These are phyloP conservation scores for Scaptomyza graminum DNA, from an alignment of 1,140 invertebrate genomes.

Conservation along the genomic window DNA sequence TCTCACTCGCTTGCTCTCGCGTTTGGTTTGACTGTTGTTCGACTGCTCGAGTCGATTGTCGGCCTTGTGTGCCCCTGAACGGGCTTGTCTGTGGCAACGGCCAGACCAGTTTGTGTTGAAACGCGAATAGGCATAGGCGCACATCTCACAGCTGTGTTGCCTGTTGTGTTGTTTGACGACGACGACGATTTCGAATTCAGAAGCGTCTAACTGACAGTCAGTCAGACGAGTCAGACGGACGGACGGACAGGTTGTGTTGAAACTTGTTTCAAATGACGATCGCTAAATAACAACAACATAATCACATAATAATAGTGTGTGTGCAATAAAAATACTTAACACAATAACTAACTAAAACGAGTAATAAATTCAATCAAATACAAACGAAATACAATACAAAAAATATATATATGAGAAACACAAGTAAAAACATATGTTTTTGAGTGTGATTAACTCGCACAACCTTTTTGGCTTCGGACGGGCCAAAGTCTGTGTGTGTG, in stretches of 20 bases:
- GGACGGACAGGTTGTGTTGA: constrained; percentile 44
- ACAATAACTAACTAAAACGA: not conserved
- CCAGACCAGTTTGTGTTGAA: constrained; percentile 75
- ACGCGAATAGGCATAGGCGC: constrained; percentile 77
- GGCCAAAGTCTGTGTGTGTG: constrained; percentile 6
- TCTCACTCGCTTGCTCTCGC: constrained; percentile 3
- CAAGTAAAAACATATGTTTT: constrained; percentile 21
- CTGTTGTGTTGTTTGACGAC: constrained; percentile 6
- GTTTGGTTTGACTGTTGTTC: not conserved
- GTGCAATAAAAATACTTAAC: constrained; percentile 25
- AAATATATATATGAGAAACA: constrained; percentile 10
- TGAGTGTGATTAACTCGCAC: constrained; percentile 16
- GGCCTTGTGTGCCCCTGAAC: constrained; percentile 9
- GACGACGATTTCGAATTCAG: constrained; percentile 25
- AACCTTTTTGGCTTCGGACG: constrained; percentile 9
- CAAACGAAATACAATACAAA: constrained; percentile 16
- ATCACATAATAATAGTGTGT: constrained; percentile 30
- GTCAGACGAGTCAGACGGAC: too few species aligned
- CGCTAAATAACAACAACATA: constrained; percentile 20
- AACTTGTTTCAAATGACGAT: constrained; percentile 19
- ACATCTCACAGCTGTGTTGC: constrained; percentile 56
- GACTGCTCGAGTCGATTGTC: not conserved
- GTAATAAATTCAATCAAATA: constrained; percentile 2
- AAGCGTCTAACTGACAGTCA: constrained; percentile 18
- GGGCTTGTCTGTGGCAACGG: constrained; percentile 18